A percentile compares a stretch with the other conserved stretches of the same genome.
Evolutionary conservation across 2,888 invertebrate species (phyloP).

Genomic region (Meandrusa payeni): DNA sequence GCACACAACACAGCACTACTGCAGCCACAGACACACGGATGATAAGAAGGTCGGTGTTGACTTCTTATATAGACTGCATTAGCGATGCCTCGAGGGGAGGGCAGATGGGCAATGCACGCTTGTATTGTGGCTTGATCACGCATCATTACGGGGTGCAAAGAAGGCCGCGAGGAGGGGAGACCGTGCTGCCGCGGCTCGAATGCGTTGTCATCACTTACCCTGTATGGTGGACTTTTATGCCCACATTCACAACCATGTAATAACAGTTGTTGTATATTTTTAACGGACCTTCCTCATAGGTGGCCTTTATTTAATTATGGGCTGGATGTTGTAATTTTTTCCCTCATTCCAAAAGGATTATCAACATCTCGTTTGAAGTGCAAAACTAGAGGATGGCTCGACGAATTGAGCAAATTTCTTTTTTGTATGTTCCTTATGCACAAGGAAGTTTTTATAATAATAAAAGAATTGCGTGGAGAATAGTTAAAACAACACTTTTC

Average conservation of each 20-base stretch:
- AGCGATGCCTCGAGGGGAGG: slow-evolving; percentile 53
- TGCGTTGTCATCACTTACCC: background rate
- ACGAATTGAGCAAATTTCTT: no score
- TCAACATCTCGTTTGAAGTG: no score
- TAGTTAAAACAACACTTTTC: no score
- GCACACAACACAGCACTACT: slow-evolving; percentile 74
- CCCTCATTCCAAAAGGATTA: no score
- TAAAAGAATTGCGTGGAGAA: no score
- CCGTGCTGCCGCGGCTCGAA: background rate
- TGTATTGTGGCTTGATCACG: slow-evolving; percentile 30
- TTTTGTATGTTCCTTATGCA: no score
- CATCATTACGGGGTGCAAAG: slow-evolving; percentile 49
- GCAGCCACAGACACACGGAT: slow-evolving; percentile 69
- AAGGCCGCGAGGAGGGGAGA: slow-evolving; percentile 26
- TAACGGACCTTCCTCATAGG: slow-evolving; percentile 4
- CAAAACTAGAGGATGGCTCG: no score
- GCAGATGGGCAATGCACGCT: slow-evolving; percentile 40
- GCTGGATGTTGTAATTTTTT: no score
- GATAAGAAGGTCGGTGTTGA: slow-evolving; percentile 51
- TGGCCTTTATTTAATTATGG: background rate
- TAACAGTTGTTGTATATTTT: no score
- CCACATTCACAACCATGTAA: slow-evolving; percentile 5
- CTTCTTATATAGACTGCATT: slow-evolving; percentile 75
- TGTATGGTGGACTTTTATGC: background rate
- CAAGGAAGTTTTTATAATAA: no score